A percentile compares a stretch with the other conserved stretches of the same genome.
phyloP scores from a whole-genome alignment of 2,797 vertebrate genomes.

The Otolemur crassicaudatus region DNA sequence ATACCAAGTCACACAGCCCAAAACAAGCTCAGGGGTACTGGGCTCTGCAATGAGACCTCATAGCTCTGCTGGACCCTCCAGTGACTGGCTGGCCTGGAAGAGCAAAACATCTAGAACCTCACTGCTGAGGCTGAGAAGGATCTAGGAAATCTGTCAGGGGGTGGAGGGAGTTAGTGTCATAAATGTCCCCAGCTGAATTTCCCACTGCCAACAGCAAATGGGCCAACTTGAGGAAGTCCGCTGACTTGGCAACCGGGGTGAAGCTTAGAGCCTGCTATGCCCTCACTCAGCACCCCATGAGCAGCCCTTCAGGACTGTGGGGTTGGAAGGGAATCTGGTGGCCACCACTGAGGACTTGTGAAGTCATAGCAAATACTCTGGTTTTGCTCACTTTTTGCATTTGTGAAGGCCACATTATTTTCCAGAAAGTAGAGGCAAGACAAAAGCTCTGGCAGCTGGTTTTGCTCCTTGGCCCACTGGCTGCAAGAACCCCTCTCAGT shows the following conservation, averaged over 20 bases:
- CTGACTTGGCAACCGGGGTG: not conserved
- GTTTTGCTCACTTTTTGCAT: not conserved
- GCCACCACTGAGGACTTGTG: not conserved
- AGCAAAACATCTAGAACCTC: not conserved
- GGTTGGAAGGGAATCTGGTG: not conserved
- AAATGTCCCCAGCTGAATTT: not conserved
- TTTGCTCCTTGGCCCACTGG: not conserved
- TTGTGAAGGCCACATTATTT: not conserved
- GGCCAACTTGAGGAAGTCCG: not conserved
- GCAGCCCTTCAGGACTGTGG: not conserved
- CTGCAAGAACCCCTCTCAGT: not conserved
- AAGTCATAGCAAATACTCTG: not conserved
- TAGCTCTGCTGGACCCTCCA: not conserved
- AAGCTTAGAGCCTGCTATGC: not conserved
- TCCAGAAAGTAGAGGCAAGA: not conserved
- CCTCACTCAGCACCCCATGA: not conserved
- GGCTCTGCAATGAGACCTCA: not conserved
- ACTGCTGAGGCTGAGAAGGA: not conserved
- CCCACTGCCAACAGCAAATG: not conserved
- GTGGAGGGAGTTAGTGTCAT: rapidly evolving
- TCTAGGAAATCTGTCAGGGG: not conserved
- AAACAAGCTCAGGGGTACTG: not conserved
- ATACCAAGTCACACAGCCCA: not conserved
- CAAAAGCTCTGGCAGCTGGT: not conserved
- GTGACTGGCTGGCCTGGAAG: not conserved